Evolutionary conservation across 1,140 invertebrate species (phyloP), one percentile per base, ranked within the genome.

Genomic region (Druon quercuslanigerum): DNA sequence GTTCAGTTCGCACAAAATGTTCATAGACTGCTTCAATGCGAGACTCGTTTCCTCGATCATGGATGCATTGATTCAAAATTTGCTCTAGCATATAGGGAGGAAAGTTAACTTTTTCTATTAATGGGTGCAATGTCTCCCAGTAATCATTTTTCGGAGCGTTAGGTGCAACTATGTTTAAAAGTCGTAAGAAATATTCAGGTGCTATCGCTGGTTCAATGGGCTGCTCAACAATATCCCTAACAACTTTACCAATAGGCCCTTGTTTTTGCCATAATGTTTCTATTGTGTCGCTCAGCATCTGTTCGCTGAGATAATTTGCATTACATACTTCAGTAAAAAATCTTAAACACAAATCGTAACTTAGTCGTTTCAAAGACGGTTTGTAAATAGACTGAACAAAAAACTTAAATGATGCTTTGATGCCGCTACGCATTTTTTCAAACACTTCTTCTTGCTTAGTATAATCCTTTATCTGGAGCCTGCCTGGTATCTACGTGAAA

Each of bases 41-140:
- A 6, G n/a, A 2, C 4, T n/a, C 40, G 33, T 66, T 66, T 66
- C n/a, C 16, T 12, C 14, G n/a, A 40, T 66, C 60, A n/a, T 40
- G 14, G 14, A 66, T 16, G 33, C 60, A 66, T 25, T 66, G 60
- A n/a, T n/a, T 25, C 16, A 66, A 66, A 66, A 66, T n/a, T 66
- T 66, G 14, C 40, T 66, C 60, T n/a, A 66, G 25, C 25, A 66
- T 40, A 16, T 13, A 6, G 9, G 16, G 14, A 2, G 11, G 14
- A 7, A 40, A 40, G 12, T 3, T n/a, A 16, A 33, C n/a, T 40
- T 40, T 66, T 16, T 11, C 3, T 40, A 66, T n/a, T 2, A 66
- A n/a, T 8, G 2, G 8, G 2, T 33, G 13, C 1, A 66, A n/a
- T 33, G 25, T 14, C 12, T 66, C 60, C 60, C 60, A 66, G 40